Evolutionary conservation across 2,797 vertebrate species (phyloP), one percentile per base, ranked within the genome.

Genomic region (Euthynnus affinis): DNA sequence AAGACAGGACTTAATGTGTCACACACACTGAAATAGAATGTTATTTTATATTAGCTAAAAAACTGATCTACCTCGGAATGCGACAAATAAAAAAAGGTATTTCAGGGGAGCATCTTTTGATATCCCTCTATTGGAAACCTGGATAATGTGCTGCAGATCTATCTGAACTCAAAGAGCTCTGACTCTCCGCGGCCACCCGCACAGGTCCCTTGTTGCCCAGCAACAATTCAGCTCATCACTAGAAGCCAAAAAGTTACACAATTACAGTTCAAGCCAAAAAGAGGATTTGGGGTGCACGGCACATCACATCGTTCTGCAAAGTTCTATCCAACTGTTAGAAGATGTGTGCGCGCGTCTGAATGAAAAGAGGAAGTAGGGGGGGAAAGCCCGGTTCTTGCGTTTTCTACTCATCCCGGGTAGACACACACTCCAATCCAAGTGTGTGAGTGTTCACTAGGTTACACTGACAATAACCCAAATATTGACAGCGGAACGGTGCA

Each of bases 161-260:
- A 67, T 80, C 58, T 77, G 79, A 89, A 82, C 84, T 63, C 52
- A 7, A 63, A 60, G 10, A 57, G 85, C 83, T 86, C 66, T n/a
- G 44, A 79, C 83, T 86, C 84, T 88, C 78, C 71, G 40, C 20
- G 70, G 87, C 88, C 88, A 84, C 86, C 87, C 67, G 80, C 89
- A 85, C 87, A 88, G 88, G 92, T 93, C 92, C 87, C 93, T 88
- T 93, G 94, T 95, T 95, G 94, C 94, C 88, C 83, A 23, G 94
- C 93, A 95, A 95, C 94, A 88, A 91, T 86, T 86, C 93, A 72
- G 85, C 91, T 93, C 92, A 87, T 92, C 89, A 85, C 83, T 22
- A 85, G 76, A 87, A 88, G 83, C 84, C 85, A 92, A 83, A 90
- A 89, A 87, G 87, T 90, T 91, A 87, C 83, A 91, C 87, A 89